Conservation (phyloP, 2,888 invertebrate genomes). For the Auanema freiburgensis region DNA sequence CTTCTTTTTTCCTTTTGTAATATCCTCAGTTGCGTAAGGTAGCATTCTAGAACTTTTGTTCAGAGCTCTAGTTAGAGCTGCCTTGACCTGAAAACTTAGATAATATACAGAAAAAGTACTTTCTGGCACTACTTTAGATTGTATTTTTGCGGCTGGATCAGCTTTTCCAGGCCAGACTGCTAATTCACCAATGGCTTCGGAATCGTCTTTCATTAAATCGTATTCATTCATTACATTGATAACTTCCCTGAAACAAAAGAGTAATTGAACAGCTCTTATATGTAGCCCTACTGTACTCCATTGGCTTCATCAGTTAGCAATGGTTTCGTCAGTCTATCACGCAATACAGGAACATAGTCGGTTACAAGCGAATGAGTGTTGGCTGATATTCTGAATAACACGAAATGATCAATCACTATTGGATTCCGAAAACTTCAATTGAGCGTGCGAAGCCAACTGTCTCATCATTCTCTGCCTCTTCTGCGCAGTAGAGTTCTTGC, state of each 20-base stretch:
- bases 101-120: neutral
- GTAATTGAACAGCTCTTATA: neutral
- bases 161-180: slow-evolving; percentile 73
- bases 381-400: slow-evolving; percentile 48
- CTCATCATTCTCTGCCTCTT: slow-evolving; percentile 82
- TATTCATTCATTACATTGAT: slow-evolving; percentile 81
- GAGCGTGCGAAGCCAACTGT: slow-evolving; percentile 83
- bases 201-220: slow-evolving; percentile 84
- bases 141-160: slow-evolving; percentile 77
- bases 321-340: slow-evolving; percentile 78
- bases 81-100: slow-evolving; percentile 77
- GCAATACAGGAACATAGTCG: slow-evolving; percentile 83
- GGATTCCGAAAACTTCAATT: slow-evolving; percentile 72
- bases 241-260: slow-evolving; percentile 66
- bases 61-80: slow-evolving; percentile 87
- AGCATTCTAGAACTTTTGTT: slow-evolving; percentile 81
- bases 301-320: slow-evolving; percentile 70
- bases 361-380: slow-evolving; percentile 47
- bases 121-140: slow-evolving; percentile 64
- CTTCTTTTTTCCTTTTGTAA: slow-evolving; percentile 44
- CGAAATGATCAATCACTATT: slow-evolving; percentile 16
- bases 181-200: slow-evolving; percentile 84
- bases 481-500: slow-evolving; percentile 83
- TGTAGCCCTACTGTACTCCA: slow-evolving; percentile 43
- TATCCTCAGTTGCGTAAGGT: slow-evolving; percentile 75